These are phyloP conservation scores for Irena cyanogastra DNA, from an alignment of 2,113 vertebrate species.

Conservation along the genomic window DNA sequence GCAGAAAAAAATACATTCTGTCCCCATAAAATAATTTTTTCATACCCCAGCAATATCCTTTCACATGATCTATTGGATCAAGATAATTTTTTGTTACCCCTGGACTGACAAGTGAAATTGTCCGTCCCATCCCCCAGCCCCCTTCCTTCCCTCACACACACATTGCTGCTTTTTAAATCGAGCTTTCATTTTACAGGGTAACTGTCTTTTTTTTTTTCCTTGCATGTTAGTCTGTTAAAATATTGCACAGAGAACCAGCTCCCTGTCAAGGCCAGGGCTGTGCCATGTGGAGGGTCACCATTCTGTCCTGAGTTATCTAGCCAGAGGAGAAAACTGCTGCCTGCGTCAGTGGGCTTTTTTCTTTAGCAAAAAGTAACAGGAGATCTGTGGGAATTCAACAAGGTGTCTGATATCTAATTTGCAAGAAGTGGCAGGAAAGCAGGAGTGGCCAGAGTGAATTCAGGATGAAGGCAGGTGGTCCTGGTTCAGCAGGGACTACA, in stretches of 20 bases:
- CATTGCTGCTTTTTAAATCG: constrained; percentile 45
- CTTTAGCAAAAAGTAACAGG: background rate
- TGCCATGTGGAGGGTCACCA: background rate
- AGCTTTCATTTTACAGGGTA: background rate
- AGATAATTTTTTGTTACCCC: constrained; percentile 33
- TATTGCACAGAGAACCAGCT: background rate
- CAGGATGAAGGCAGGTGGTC: background rate
- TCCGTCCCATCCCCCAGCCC: background rate
- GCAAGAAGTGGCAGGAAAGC: background rate
- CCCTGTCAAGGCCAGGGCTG: background rate
- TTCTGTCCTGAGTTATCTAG: background rate
- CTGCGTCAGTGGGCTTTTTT: background rate
- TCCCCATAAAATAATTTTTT: constrained; percentile 8
- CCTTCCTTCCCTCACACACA: background rate
- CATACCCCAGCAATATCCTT: constrained; percentile 18
- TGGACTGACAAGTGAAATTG: background rate
- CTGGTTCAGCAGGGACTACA: background rate
- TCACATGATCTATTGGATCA: constrained; percentile 1
- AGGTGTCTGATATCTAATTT: background rate
- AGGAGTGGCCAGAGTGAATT: background rate
- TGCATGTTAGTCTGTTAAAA: background rate
- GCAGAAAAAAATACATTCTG: background rate
- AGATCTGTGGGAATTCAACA: background rate
- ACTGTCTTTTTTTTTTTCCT: background rate
- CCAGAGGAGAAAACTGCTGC: background rate